Percentiles rank a stretch among this genome's conserved stretches.
phyloP scores from a whole-genome alignment of 2,888 invertebrate genomes.

The Cacoxenus indagator region DNA sequence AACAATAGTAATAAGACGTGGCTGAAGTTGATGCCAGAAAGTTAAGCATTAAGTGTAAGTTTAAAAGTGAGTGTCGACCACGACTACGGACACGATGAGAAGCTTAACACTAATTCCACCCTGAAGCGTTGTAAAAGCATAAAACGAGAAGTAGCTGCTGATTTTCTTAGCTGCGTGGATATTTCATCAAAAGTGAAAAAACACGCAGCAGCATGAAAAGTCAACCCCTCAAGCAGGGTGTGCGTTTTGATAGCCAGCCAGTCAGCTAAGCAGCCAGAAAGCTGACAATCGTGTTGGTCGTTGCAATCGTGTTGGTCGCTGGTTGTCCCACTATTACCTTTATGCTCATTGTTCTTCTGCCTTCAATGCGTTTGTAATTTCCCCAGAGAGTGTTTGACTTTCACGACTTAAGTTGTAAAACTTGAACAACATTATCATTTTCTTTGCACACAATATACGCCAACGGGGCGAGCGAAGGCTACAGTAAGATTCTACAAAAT shows the following conservation, averaged over 20 bases:
- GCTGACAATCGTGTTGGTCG: not conserved
- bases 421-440: conserved; percentile 68
- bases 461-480: conserved; percentile 22
- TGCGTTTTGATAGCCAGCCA: not conserved
- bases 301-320: conserved; percentile 24
- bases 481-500: not conserved
- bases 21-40: not conserved
- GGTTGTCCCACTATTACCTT: conserved; percentile 38
- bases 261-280: no score
- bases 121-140: conserved; percentile 62
- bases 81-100: conserved; percentile 24
- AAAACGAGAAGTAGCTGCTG: conserved; percentile 32
- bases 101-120: conserved; percentile 63
- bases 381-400: conserved; percentile 70
- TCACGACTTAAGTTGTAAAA: conserved; percentile 70
- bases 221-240: conserved; percentile 32
- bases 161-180: conserved; percentile 27
- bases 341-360: conserved; percentile 38
- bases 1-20: conserved; percentile 4
- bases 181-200: conserved; percentile 52
- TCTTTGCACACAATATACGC: conserved; percentile 39
- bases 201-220: conserved; percentile 31
- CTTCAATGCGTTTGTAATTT: conserved; percentile 68
- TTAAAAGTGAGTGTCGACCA: conserved; percentile 34
- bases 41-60: not conserved